Evolutionary conservation across 2,888 invertebrate species (phyloP).

Genomic region (Macrosiphum euphorbiae): DNA sequence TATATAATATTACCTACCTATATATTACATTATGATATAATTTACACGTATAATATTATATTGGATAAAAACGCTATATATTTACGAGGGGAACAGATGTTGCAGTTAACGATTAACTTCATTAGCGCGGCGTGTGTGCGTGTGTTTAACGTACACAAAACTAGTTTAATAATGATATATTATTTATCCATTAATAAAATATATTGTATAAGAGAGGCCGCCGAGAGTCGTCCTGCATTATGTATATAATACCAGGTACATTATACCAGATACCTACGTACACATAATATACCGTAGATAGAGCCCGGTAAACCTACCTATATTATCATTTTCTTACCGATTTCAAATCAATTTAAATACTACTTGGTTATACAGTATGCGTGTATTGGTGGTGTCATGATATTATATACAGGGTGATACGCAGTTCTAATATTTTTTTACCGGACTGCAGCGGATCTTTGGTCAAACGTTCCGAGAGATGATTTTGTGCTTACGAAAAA

Average conservation of each 20-base stretch:
- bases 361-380: neutral
- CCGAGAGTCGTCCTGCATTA: slow-evolving; percentile 17
- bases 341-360: neutral
- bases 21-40: neutral
- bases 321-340: neutral
- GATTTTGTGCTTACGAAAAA: neutral
- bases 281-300: neutral
- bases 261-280: neutral
- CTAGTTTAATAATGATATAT: slow-evolving; percentile 54
- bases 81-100: slow-evolving; percentile 42
- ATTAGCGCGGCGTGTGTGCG: slow-evolving; percentile 11
- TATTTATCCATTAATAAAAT: slow-evolving; percentile 43
- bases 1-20: neutral
- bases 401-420: neutral
- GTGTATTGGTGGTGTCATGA: neutral
- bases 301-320: neutral
- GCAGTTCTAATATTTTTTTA: neutral
- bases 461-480: neutral
- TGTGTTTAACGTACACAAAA: slow-evolving; percentile 24
- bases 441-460: neutral
- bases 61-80: slow-evolving; percentile 19
- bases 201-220: neutral
- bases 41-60: slow-evolving; percentile 3
- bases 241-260: neutral
- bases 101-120: slow-evolving; percentile 53